Evolutionary conservation across 2,113 vertebrate genomes (phyloP).

Genomic region (Dascyllus trimaculatus): DNA sequence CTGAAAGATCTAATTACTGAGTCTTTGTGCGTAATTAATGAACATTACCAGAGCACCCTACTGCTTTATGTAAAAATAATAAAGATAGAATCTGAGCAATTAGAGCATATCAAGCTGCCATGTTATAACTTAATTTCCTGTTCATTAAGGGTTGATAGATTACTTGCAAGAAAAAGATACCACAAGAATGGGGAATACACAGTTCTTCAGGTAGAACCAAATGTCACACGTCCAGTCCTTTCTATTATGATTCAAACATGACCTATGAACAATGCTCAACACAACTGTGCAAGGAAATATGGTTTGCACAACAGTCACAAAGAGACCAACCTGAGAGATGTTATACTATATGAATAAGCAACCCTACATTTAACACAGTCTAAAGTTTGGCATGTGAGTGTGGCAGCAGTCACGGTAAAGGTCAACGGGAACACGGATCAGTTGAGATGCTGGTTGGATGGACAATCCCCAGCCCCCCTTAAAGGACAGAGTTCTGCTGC

Average conservation of each 20-base stretch:
- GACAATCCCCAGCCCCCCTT: conserved; percentile 79
- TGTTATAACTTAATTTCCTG: conserved; percentile 85
- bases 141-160: conserved; percentile 80
- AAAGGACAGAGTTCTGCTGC: conserved; percentile 82
- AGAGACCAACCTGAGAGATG: background rate
- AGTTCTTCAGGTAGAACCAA: conserved; percentile 15
- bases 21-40: conserved; percentile 88
- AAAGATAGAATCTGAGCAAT: conserved; percentile 87
- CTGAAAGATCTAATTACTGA: conserved; percentile 86
- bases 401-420: conserved; percentile 70
- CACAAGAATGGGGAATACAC: conserved; percentile 26
- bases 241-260: conserved; percentile 11
- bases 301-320: background rate
- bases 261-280: conserved; percentile 18
- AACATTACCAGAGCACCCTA: conserved; percentile 84
- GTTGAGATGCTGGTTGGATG: conserved; percentile 79
- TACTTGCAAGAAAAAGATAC: conserved; percentile 43
- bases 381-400: conserved; percentile 67
- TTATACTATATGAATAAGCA: conserved; percentile 50
- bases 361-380: conserved; percentile 63
- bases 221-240: background rate
- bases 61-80: conserved; percentile 85
- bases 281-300: conserved; percentile 4
- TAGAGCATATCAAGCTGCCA: conserved; percentile 83
- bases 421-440: conserved; percentile 77